phyloP scores from a whole-genome alignment of 2,888 invertebrate species.

The Drosophila fungiperda region DNA sequence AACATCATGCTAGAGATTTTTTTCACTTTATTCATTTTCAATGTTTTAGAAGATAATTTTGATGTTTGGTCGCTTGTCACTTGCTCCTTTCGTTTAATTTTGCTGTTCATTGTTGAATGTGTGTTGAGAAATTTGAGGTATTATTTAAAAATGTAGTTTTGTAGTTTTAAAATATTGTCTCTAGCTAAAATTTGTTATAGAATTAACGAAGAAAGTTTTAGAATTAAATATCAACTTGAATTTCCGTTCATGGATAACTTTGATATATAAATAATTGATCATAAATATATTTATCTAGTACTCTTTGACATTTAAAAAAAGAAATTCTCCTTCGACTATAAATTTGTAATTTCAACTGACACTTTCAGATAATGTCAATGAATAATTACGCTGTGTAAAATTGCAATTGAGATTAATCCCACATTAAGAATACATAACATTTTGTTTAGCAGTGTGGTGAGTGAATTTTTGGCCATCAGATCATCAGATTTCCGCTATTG shows the following conservation, averaged over 20 bases:
- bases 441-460: conserved; percentile 27
- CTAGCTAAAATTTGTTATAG: conserved; percentile 18
- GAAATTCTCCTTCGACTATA: neutral
- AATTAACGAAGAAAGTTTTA: neutral
- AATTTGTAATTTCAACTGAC: neutral
- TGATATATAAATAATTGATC: neutral
- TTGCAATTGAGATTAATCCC: conserved; percentile 10
- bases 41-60: neutral
- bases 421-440: conserved; percentile 26
- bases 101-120: conserved; percentile 28
- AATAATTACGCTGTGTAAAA: neutral
- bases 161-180: conserved; percentile 3
- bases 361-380: conserved; percentile 9
- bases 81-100: conserved; percentile 22
- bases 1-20: conserved; percentile 51
- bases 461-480: conserved; percentile 35
- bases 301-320: neutral
- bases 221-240: neutral
- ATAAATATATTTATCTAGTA: too few species aligned
- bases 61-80: neutral
- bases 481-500: conserved; percentile 45
- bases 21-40: neutral
- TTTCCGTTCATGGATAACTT: neutral
- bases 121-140: neutral
- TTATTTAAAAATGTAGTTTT: neutral